These are phyloP conservation scores for Periophthalmus magnuspinnatus DNA, from an alignment of 2,797 vertebrate genomes.

Conservation along the genomic window DNA sequence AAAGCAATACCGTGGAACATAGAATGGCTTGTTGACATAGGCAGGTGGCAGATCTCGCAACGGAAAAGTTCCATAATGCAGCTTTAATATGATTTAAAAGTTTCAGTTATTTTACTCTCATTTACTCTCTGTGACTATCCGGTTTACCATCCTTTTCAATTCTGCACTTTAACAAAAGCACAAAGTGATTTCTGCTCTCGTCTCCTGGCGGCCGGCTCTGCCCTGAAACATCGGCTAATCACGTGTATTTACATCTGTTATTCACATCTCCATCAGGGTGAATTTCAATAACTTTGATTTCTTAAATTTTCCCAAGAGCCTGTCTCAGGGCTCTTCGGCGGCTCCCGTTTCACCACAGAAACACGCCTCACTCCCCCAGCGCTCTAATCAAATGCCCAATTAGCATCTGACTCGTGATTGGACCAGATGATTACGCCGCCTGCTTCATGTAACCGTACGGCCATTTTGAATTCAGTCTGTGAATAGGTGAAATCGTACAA, in stretches of 20 bases:
- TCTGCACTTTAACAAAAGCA: background rate
- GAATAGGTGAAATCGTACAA: background rate
- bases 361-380: background rate
- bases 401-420: slow-evolving; percentile 8
- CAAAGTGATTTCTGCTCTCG: background rate
- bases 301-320: slow-evolving; percentile 1
- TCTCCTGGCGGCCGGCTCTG: background rate
- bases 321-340: background rate
- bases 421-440: slow-evolving; percentile 6
- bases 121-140: background rate
- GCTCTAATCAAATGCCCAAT: slow-evolving; percentile 8
- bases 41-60: background rate
- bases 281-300: slow-evolving; percentile 10
- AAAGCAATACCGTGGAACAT: background rate
- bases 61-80: background rate
- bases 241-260: slow-evolving; percentile 6
- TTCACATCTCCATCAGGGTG: slow-evolving; percentile 6
- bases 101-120: background rate
- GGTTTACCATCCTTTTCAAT: background rate
- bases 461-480: background rate
- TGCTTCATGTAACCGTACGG: background rate
- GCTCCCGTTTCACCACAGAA: slow-evolving; percentile 2
- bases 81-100: background rate
- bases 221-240: background rate
- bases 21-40: no score